Conservation (phyloP, 2,888 invertebrate genomes). For the Chrysopilus asiliformis region DNA sequence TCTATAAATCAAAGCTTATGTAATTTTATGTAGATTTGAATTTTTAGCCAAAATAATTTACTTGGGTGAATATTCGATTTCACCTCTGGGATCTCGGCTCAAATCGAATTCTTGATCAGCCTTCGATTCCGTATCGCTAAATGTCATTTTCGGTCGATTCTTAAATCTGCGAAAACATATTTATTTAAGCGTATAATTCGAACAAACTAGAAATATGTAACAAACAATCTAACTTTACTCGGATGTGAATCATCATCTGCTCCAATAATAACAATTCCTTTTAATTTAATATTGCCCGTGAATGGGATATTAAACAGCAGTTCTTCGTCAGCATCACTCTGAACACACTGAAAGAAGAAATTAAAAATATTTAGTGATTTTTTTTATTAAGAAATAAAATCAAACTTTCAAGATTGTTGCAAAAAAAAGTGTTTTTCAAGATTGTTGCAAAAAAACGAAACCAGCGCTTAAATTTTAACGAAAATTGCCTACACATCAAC, state of each 20-base stretch:
- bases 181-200: too few species aligned
- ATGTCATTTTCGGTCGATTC: slow-evolving; percentile 87
- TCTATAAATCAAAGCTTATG: slow-evolving; percentile 41
- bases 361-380: neutral
- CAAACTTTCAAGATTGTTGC: too few species aligned
- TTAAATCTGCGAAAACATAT: too few species aligned
- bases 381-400: slow-evolving; percentile 5
- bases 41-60: slow-evolving; percentile 35
- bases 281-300: slow-evolving; percentile 87
- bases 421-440: too few species aligned
- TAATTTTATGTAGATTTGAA: slow-evolving; percentile 1
- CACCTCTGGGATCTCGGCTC: slow-evolving; percentile 60
- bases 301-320: slow-evolving; percentile 94
- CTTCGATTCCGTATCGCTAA: slow-evolving; percentile 63
- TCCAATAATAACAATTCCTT: slow-evolving; percentile 86
- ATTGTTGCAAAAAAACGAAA: too few species aligned
- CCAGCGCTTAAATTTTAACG: too few species aligned
- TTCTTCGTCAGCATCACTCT: slow-evolving; percentile 94
- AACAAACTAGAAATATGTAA: too few species aligned
- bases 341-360: slow-evolving; percentile 58
- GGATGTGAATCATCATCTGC: slow-evolving; percentile 80
- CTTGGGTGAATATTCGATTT: slow-evolving; percentile 83
- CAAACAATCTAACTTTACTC: slow-evolving; percentile 73
- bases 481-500: too few species aligned
- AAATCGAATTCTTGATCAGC: slow-evolving; percentile 87